These are phyloP conservation scores for Balanococcus diminutus DNA, from an alignment of 2,888 invertebrate species.

Conservation along the genomic window DNA sequence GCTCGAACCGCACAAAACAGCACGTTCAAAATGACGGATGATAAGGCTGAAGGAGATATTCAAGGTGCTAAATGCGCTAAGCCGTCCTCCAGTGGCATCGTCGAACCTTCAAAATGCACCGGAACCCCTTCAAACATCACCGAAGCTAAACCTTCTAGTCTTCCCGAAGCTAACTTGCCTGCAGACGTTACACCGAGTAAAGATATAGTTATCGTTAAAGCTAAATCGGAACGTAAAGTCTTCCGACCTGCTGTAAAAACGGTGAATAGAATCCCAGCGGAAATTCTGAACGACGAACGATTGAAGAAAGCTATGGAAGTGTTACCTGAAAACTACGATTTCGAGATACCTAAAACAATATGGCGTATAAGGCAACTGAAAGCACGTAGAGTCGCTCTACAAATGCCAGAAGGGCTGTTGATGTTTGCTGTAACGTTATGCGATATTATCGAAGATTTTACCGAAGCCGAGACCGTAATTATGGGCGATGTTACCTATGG, in stretches of 20 bases:
- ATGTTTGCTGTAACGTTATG: slow-evolving; percentile 91
- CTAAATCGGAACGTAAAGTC: slow-evolving; percentile 79
- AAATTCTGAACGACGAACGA: slow-evolving; percentile 75
- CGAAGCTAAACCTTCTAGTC: not conserved
- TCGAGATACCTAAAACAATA: slow-evolving; percentile 96
- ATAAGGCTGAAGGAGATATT: not conserved
- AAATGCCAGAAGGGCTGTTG: slow-evolving; percentile 94
- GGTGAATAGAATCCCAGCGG: slow-evolving; percentile 80
- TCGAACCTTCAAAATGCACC: not conserved
- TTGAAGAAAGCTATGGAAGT: slow-evolving; percentile 74
- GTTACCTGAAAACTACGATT: slow-evolving; percentile 94
- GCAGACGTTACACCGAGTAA: slow-evolving; percentile 37
- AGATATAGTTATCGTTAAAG: slow-evolving; percentile 70
- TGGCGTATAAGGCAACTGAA: slow-evolving; percentile 89
- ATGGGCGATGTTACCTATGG: slow-evolving; percentile 99
- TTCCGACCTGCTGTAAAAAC: slow-evolving; percentile 73
- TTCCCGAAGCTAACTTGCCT: not conserved
- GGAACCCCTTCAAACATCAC: not conserved
- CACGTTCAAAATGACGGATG: not conserved
- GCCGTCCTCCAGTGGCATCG: not conserved
- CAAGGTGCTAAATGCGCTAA: not conserved
- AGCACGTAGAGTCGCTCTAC: slow-evolving; percentile 88
- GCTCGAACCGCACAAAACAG: not conserved
- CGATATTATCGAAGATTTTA: slow-evolving; percentile 89
- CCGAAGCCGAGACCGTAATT: slow-evolving; percentile 88